Percentiles rank a stretch among this genome's conserved stretches.
Evolutionary conservation across 1,140 invertebrate species (phyloP).

Genomic region (Drosophila pallidifrons): DNA sequence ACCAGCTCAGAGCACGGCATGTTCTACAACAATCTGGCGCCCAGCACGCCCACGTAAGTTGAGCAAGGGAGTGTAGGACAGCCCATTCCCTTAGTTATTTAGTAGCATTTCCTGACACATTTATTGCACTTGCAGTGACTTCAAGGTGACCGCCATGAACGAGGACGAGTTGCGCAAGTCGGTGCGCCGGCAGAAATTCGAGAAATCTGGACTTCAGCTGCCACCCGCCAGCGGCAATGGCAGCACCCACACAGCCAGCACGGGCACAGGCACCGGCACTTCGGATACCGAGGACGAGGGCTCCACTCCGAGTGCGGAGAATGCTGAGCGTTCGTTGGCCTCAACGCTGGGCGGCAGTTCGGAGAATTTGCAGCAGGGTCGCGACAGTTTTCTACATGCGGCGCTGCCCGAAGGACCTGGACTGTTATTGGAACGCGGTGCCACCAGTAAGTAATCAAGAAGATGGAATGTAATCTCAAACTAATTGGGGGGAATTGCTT

Average conservation of each 20-base stretch:
- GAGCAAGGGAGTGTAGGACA: not conserved
- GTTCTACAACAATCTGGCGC: slow-evolving; percentile 81
- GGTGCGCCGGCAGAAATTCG: slow-evolving; percentile 89
- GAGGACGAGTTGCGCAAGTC: slow-evolving; percentile 93
- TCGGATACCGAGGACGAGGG: slow-evolving; percentile 92
- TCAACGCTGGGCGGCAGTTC: slow-evolving; percentile 83
- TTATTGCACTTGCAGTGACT: slow-evolving; percentile 87
- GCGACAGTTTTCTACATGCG: slow-evolving; percentile 79
- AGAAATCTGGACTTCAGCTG: slow-evolving; percentile 85
- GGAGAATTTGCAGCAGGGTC: slow-evolving; percentile 76
- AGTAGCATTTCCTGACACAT: not conserved
- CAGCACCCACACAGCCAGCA: slow-evolving; percentile 85
- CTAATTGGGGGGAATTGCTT: not conserved
- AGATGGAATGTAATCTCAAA: not conserved
- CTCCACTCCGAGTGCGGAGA: slow-evolving; percentile 91
- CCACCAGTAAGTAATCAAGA: slow-evolving; percentile 67
- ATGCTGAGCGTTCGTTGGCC: slow-evolving; percentile 87
- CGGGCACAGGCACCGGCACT: slow-evolving; percentile 90
- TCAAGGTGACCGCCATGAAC: slow-evolving; percentile 94
- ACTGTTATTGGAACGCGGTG: slow-evolving; percentile 83
- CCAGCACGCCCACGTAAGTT: slow-evolving; percentile 82
- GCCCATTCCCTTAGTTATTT: too few relatives aligned
- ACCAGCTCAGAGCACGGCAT: slow-evolving; percentile 89
- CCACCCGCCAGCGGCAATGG: slow-evolving; percentile 83
- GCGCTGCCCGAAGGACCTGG: slow-evolving; percentile 83